Evolutionary conservation across 2,888 invertebrate genomes (phyloP), one percentile per base, ranked within the genome.

Genomic region (Hyppa rectilinea): DNA sequence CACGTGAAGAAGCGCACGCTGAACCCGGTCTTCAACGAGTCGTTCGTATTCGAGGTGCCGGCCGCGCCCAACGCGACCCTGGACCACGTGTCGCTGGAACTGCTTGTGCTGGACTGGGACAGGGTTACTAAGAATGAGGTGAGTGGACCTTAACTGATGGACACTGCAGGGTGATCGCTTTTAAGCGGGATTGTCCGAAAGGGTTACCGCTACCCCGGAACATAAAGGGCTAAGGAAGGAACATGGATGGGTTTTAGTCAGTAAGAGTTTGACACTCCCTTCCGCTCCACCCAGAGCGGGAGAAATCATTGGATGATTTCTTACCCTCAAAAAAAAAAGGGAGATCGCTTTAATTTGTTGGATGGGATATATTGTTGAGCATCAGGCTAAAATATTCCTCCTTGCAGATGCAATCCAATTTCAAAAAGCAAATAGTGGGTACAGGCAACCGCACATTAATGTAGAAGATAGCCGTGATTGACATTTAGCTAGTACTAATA

Each of bases 1-100:
- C 99, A 99, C 93, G 99, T 99, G 60, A 99, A 99, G 97, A 99
- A 99, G 94, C 97, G 99, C 69, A 99, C 99, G 1, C 96, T 99
- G 86, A 99, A 99, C 96, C 99, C 99, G 0, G 99, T 99, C 68
- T 99, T 99, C 96, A 99, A 99, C 96, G 99, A 99, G 95, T 99
- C 99, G 65, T 99, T 99, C 95, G 98, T 99, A 66, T 99, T 99
- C 92, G 99, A 99, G 88, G 98, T 99, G 82, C 99, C 99, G 26
- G 97, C 97, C 60, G 97, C 95, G 31, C 95, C 95, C 96, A 91
- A 96, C 95, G 98, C 98, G 83, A 97, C 97, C 20, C 97, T 99
- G 81, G 98, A 97, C 88, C 97, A 97, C 90, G 97, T 99, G 82
- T 97, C 98, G 75, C 97, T 99, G 63, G 98, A 99, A 91, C 98